Percentiles rank a stretch among this genome's conserved stretches.
Conservation (phyloP, 2,888 invertebrate species). For the Cerceris rybyensis region DNA sequence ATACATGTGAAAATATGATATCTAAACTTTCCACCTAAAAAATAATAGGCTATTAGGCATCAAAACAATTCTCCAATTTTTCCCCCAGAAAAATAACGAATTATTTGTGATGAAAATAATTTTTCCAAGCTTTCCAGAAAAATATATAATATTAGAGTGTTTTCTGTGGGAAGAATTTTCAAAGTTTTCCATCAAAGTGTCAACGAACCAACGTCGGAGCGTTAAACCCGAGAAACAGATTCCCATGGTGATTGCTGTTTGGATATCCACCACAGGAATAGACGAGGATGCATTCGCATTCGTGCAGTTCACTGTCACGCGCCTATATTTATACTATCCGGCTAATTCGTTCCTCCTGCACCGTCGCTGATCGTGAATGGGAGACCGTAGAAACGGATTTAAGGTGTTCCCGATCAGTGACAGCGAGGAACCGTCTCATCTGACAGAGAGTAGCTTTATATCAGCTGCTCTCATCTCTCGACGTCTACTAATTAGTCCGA, state of each 20-base stretch:
- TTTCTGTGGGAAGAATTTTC: too few species aligned
- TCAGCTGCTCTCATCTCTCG: constrained; percentile 26
- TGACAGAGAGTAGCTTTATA: constrained; percentile 33
- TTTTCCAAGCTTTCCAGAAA: too few species aligned
- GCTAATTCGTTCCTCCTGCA: constrained; percentile 65
- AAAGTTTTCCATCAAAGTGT: too few species aligned
- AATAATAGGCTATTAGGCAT: too few species aligned
- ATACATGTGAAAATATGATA: background rate
- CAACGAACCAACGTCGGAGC: too few species aligned
- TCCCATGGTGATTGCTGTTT: background rate
- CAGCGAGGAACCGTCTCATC: constrained; percentile 34
- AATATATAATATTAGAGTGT: too few species aligned
- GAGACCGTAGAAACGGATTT: constrained; percentile 46
- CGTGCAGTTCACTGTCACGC: constrained; percentile 38
- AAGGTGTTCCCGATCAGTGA: constrained; percentile 60
- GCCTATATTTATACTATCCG: constrained; percentile 66
- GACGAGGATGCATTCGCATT: constrained; percentile 25
- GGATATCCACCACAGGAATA: background rate
- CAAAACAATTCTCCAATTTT: too few species aligned
- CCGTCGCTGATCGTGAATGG: constrained; percentile 29
- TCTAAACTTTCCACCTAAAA: too few species aligned
- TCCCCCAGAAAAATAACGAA: too few species aligned
- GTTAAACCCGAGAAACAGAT: background rate
- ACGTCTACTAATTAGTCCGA: constrained; percentile 40
- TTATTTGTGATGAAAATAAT: too few species aligned